Percentiles rank a stretch among this genome's conserved stretches.
These are phyloP conservation scores for Gallinago stenura DNA, from an alignment of 2,797 vertebrate species.

Conservation along the genomic window DNA sequence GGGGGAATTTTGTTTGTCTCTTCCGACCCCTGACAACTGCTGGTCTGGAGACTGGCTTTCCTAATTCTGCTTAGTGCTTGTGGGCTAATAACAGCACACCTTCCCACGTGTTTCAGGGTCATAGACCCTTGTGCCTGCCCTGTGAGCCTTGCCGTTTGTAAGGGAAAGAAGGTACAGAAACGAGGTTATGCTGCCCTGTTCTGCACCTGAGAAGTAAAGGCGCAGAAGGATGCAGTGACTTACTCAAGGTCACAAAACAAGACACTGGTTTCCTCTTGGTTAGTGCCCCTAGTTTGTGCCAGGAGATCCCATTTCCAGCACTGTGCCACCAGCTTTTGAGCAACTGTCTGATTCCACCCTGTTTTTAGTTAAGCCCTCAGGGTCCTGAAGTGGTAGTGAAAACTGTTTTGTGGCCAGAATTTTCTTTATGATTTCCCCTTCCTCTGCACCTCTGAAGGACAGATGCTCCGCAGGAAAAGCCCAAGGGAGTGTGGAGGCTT, in stretches of 20 bases:
- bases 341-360: neutral
- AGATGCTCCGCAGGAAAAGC: neutral
- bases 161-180: neutral
- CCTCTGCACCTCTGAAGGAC: slow-evolving; percentile 35
- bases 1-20: neutral
- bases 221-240: neutral
- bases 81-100: neutral
- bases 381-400: neutral
- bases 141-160: rapidly evolving
- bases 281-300: neutral
- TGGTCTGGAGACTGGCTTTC: neutral
- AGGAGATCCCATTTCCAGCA: neutral
- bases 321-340: neutral
- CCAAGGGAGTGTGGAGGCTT: neutral
- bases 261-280: neutral
- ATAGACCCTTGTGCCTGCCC: rapidly evolving
- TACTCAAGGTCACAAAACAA: neutral
- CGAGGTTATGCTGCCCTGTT: neutral
- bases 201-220: neutral
- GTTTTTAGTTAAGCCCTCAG: neutral
- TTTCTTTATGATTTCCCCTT: slow-evolving; percentile 4
- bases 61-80: neutral
- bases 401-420: neutral
- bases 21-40: neutral
- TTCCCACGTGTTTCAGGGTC: neutral